Conservation (phyloP, 1,140 invertebrate genomes). For the Colletes latitarsis region DNA sequence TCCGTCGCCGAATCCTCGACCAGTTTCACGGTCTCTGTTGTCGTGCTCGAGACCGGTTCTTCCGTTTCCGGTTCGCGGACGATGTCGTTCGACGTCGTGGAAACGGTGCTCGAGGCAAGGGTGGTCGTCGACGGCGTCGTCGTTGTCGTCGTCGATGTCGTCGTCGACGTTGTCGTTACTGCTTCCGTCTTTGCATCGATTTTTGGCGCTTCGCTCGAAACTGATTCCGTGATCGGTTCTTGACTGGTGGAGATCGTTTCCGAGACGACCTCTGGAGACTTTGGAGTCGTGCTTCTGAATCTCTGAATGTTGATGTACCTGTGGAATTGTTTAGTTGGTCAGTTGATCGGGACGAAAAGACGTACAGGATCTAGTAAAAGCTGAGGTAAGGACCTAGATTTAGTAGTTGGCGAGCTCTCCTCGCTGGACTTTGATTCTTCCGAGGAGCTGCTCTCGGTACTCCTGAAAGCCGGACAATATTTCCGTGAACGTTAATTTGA, state of each 20-base stretch:
- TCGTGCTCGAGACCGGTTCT: slow-evolving; percentile 23
- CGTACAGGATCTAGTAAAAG: not conserved
- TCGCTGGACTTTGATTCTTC: slow-evolving; percentile 38
- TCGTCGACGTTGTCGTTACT: slow-evolving; percentile 27
- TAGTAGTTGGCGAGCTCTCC: slow-evolving; percentile 59
- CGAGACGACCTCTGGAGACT: slow-evolving; percentile 11
- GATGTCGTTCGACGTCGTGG: slow-evolving; percentile 18
- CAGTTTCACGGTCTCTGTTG: slow-evolving; percentile 63
- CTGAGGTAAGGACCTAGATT: slow-evolving; percentile 69
- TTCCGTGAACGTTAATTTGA: slow-evolving; percentile 20
- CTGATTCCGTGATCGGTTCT: slow-evolving; percentile 42
- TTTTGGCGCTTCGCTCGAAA: slow-evolving; percentile 61
- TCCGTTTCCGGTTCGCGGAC: not conserved
- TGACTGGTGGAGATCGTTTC: not conserved
- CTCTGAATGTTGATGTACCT: slow-evolving; percentile 81
- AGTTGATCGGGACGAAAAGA: not conserved
- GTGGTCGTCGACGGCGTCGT: slow-evolving; percentile 46
- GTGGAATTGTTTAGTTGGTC: slow-evolving; percentile 27
- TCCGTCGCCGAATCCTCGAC: slow-evolving; percentile 75
- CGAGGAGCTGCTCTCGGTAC: not conserved
- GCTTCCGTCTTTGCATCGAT: slow-evolving; percentile 17
- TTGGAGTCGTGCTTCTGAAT: slow-evolving; percentile 76
- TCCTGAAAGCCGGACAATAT: not conserved
- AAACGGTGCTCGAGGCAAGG: slow-evolving; percentile 1
- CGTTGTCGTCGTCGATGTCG: slow-evolving; percentile 39